Percentiles rank a stretch among this genome's conserved stretches.
These are phyloP conservation scores for Trimorus sp. DNA, from an alignment of 2,888 invertebrate genomes.

Conservation along the genomic window DNA sequence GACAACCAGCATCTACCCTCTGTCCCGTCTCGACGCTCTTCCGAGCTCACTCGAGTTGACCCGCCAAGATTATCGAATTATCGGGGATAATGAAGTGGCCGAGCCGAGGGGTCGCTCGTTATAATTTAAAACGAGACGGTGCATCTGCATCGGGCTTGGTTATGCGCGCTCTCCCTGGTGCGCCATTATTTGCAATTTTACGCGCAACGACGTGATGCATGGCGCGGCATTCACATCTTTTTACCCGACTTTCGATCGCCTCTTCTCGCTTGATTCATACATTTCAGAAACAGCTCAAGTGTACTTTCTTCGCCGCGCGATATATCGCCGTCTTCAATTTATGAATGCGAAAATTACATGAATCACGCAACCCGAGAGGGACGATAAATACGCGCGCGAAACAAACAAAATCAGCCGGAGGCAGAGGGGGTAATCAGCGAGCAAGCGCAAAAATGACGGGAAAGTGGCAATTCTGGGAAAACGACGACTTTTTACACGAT, in stretches of 20 bases:
- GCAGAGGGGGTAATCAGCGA: no score
- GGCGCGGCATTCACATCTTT: slow-evolving; percentile 48
- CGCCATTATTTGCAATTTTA: slow-evolving; percentile 59
- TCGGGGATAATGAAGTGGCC: slow-evolving; percentile 54
- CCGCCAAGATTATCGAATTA: slow-evolving; percentile 49
- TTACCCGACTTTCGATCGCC: slow-evolving; percentile 52
- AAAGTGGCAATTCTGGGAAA: no score
- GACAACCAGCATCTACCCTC: no score
- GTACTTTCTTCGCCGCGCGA: slow-evolving; percentile 40
- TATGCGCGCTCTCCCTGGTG: slow-evolving; percentile 40
- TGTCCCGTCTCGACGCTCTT: no score
- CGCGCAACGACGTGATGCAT: slow-evolving; percentile 46
- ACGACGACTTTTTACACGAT: no score
- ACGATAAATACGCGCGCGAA: slow-evolving; percentile 9
- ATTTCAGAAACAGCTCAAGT: slow-evolving; percentile 53
- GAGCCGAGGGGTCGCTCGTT: slow-evolving; percentile 57
- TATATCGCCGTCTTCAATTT: slow-evolving; percentile 44
- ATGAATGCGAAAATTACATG: slow-evolving; percentile 41
- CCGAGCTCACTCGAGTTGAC: no score
- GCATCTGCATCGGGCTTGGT: slow-evolving; percentile 34
- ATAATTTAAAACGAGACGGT: slow-evolving; percentile 58
- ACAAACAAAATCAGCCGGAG: slow-evolving; percentile 25
- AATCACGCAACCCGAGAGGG: slow-evolving; percentile 24
- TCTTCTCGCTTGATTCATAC: slow-evolving; percentile 55
- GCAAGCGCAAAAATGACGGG: no score